phyloP scores from a whole-genome alignment of 2,113 vertebrate species.

The Pteruthius melanotis region DNA sequence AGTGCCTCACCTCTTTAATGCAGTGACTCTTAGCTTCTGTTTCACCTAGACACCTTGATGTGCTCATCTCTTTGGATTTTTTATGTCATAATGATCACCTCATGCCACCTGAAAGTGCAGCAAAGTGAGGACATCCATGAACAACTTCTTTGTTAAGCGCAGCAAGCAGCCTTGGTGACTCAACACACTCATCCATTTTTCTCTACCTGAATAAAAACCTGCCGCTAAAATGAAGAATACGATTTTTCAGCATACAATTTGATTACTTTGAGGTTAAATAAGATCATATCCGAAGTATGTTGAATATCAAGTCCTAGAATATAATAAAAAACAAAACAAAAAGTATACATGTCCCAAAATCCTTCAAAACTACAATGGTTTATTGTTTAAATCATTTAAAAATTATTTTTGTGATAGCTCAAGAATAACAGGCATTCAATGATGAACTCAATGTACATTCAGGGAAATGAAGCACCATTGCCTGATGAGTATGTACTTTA shows the following conservation, averaged over 20 bases:
- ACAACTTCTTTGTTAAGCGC: background rate
- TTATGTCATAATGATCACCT: background rate
- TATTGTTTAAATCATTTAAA: background rate
- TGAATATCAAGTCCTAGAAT: background rate
- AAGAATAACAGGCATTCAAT: background rate
- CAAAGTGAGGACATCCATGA: background rate
- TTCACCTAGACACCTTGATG: background rate
- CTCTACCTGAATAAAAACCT: background rate
- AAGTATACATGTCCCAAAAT: background rate
- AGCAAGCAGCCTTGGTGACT: background rate
- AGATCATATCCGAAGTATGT: background rate
- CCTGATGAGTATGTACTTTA: background rate
- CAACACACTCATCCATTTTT: background rate
- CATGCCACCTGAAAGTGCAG: background rate
- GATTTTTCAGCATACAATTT: background rate
- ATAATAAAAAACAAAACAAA: background rate
- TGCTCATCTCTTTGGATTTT: background rate
- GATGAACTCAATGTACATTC: background rate
- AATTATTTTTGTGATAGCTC: background rate
- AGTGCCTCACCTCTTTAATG: background rate
- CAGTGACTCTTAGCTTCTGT: background rate
- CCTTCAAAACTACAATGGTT: background rate
- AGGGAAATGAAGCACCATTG: background rate
- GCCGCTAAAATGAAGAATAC: background rate
- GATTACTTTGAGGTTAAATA: background rate